Evolutionary conservation across 2,888 invertebrate genomes (phyloP).

Genomic region (Deroplatys truncata): DNA sequence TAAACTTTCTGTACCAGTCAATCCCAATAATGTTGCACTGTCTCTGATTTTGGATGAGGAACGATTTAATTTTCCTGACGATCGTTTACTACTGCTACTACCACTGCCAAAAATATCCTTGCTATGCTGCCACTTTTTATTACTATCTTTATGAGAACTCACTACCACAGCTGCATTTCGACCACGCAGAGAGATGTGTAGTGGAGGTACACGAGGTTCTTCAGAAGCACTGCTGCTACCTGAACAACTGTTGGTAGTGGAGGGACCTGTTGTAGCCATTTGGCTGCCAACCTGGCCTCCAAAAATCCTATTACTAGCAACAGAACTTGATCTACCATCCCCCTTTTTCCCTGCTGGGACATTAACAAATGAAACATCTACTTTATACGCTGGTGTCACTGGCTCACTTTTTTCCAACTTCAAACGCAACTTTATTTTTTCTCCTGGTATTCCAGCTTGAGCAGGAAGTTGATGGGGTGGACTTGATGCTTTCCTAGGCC

Average conservation of each 20-base stretch:
- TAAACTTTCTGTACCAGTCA: neutral
- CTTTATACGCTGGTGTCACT: slow-evolving; percentile 73
- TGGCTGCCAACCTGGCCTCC: slow-evolving; percentile 15
- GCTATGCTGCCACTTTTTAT: slow-evolving; percentile 25
- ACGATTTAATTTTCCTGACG: slow-evolving; percentile 22
- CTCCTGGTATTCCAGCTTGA: slow-evolving; percentile 42
- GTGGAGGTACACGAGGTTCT: slow-evolving; percentile 79
- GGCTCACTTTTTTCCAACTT: slow-evolving; percentile 82
- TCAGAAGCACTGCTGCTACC: slow-evolving; percentile 43
- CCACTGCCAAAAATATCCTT: slow-evolving; percentile 16
- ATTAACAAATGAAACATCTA: slow-evolving; percentile 70
- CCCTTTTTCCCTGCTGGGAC: slow-evolving; percentile 40
- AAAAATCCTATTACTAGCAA: slow-evolving; percentile 19
- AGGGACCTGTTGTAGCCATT: neutral
- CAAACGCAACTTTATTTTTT: slow-evolving; percentile 76
- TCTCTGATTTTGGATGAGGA: slow-evolving; percentile 25
- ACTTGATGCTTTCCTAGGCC: slow-evolving; percentile 15
- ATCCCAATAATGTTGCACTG: neutral
- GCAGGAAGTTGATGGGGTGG: slow-evolving; percentile 41
- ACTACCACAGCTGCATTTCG: slow-evolving; percentile 79
- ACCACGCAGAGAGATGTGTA: slow-evolving; percentile 82
- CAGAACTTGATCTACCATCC: slow-evolving; percentile 22
- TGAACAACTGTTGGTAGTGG: neutral
- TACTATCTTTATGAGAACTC: slow-evolving; percentile 57
- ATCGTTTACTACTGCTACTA: slow-evolving; percentile 11